Conservation (phyloP, 2,113 vertebrate species). For the Plecturocebus donacophilus region DNA sequence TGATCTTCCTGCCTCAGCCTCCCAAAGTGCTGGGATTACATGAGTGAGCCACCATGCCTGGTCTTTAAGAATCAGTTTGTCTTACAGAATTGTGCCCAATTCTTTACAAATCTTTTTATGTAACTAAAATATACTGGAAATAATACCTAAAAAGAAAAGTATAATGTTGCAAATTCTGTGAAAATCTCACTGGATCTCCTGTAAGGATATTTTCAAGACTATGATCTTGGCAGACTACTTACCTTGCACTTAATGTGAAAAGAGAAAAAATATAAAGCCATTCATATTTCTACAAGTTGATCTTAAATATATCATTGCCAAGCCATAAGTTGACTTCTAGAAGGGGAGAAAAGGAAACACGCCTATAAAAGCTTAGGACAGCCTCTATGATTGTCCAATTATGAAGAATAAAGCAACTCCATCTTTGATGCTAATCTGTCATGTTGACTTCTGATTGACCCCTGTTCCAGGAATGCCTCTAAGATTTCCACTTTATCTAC, state of each 20-base stretch:
- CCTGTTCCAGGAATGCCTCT: no score
- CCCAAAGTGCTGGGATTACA: background rate
- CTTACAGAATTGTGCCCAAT: background rate
- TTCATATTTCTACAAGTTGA: background rate
- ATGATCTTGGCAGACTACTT: background rate
- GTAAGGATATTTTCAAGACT: background rate
- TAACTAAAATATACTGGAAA: background rate
- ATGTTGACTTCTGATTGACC: no score
- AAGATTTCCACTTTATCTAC: no score
- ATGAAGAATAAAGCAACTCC: no score
- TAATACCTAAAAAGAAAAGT: background rate
- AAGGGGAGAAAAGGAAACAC: background rate
- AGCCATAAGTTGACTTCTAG: constrained; percentile 16
- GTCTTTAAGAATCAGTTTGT: background rate
- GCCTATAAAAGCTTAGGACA: background rate
- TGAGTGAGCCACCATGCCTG: background rate
- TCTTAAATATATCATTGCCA: constrained; percentile 20
- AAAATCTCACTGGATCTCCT: background rate
- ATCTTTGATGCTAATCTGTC: no score
- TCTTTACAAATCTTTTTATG: background rate
- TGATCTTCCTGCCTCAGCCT: no score
- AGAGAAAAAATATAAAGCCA: constrained; percentile 48
- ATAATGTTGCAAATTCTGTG: background rate
- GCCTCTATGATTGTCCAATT: background rate
- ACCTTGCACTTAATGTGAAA: constrained; percentile 2